Evolutionary conservation across 2,113 vertebrate species (phyloP), one percentile per base, ranked within the genome.

Genomic region (Siniperca chuatsi): DNA sequence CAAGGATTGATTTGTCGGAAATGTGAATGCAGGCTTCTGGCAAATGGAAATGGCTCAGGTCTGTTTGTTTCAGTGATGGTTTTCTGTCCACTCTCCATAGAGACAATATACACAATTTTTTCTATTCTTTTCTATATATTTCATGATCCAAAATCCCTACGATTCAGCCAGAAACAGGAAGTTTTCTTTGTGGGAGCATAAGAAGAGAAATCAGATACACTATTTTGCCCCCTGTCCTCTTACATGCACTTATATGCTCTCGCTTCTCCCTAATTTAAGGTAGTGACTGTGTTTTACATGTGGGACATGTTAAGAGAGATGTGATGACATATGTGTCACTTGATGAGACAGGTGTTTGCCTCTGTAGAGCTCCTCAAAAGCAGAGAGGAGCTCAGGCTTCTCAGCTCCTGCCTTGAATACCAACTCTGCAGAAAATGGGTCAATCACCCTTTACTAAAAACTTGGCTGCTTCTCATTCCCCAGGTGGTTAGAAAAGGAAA

Each of bases 361-460:
- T 86, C 57, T 58, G 81, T 33, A 20, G 52, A 54, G 62, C 72
- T 83, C n/a, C 44, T 78, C 62, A 81, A 74, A 79, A 85, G 72
- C 79, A 80, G 79, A 67, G 57, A 85, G 66, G 62, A 66, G 66
- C 83, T 77, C 62, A 8, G 80, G 84, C 82, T 77, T 85, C 78
- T 82, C 71, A 64, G 80, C 84, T 78, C 77, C 89, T 89, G 87
- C 86, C 73, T 86, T 79, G 81, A 91, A 93, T 89, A 89, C 80
- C 62, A 94, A 90, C 62, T 73, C 55, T 61, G 84, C 54, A 78
- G 80, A 91, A 92, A 92, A 87, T 93, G 70, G 89, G 89, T 91
- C 91, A 93, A 6, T 89, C 90, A 83, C 64, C 40, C 37, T n/a
- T 42, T 62, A 54, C 44, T 78, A 21, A 65, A 84, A 71, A 48